phyloP scores from a whole-genome alignment of 2,888 invertebrate species.

The Synergus laeviventris region DNA sequence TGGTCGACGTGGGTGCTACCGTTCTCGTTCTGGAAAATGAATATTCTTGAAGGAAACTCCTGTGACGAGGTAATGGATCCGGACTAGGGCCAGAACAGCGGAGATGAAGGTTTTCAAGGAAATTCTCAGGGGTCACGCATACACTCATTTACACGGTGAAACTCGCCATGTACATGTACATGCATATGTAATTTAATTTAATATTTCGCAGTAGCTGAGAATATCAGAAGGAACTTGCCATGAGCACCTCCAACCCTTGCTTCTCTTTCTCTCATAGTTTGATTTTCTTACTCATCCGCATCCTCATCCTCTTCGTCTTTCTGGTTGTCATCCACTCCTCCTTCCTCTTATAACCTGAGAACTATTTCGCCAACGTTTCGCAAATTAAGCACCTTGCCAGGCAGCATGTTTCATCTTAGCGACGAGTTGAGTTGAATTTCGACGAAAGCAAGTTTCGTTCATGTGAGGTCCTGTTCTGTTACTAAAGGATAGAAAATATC shows the following conservation, averaged over 20 bases:
- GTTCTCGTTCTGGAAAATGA: conserved; percentile 29
- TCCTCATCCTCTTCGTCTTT: neutral
- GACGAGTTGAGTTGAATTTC: conserved; percentile 13
- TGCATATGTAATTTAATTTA: conserved; percentile 20
- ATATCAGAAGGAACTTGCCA: conserved; percentile 8
- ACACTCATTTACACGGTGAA: neutral
- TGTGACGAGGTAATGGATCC: conserved; percentile 39
- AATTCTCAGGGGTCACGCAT: neutral
- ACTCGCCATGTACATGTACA: neutral
- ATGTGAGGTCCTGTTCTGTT: neutral
- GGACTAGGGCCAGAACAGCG: neutral
- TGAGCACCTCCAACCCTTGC: neutral
- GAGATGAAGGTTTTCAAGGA: too few species aligned
- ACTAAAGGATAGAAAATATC: conserved; percentile 7
- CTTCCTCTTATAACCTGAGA: conserved; percentile 13
- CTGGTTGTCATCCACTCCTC: neutral
- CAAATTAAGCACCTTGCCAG: conserved; percentile 33
- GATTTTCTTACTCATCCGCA: neutral
- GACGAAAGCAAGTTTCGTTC: conserved; percentile 12
- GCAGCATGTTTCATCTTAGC: conserved; percentile 15
- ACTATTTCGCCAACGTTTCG: conserved; percentile 32
- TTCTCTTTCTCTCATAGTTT: neutral
- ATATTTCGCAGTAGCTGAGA: conserved; percentile 25
- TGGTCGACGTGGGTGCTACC: neutral
- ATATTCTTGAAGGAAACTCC: conserved; percentile 32